phyloP scores from a whole-genome alignment of 2,797 vertebrate genomes.

The Muscicapa striata region DNA sequence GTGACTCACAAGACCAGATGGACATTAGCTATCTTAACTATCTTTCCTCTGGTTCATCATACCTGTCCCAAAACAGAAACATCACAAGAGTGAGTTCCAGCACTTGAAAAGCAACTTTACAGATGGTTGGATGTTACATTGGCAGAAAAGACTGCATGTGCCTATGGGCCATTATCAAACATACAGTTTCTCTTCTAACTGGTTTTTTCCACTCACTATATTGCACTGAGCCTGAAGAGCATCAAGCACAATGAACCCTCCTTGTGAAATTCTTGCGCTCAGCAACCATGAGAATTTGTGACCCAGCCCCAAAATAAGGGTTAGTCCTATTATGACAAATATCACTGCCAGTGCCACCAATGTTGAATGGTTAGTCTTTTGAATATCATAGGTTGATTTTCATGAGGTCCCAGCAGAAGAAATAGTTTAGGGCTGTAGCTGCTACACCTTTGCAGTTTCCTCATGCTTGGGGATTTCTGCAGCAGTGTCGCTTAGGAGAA shows the following conservation, averaged over 20 bases:
- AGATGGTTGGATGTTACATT: background rate
- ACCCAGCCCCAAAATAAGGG: background rate
- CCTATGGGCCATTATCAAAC: background rate
- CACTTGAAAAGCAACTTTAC: background rate
- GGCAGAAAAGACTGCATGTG: background rate
- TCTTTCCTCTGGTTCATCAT: background rate
- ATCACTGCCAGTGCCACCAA: background rate
- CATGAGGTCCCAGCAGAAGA: background rate
- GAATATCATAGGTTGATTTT: background rate
- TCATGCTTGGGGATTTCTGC: background rate
- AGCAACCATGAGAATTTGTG: background rate
- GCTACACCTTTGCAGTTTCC: background rate
- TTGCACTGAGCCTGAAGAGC: background rate
- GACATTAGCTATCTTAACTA: background rate
- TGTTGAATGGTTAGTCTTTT: background rate
- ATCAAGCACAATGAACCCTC: background rate
- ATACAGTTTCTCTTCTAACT: background rate
- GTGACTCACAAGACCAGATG: background rate
- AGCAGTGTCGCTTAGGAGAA: background rate
- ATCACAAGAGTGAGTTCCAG: background rate
- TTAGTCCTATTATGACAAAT: background rate
- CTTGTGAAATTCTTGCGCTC: background rate
- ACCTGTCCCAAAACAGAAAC: background rate
- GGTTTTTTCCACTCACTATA: background rate
- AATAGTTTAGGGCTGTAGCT: background rate